A percentile compares a stretch with the other conserved stretches of the same genome.
phyloP scores from a whole-genome alignment of 2,888 invertebrate species.

The Epinotia nisella region DNA sequence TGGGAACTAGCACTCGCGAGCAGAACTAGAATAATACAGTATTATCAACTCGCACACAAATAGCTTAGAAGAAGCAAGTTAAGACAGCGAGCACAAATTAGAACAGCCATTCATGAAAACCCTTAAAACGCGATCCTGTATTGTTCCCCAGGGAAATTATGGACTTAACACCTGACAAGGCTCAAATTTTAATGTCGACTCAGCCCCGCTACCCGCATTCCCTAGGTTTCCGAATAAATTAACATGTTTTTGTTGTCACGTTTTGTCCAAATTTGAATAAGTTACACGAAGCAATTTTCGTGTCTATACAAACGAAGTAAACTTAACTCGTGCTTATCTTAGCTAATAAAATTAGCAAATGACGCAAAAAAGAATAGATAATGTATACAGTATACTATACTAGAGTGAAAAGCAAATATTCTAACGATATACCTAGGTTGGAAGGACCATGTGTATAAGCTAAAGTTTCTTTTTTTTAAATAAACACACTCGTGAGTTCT shows the following conservation, averaged over 20 bases:
- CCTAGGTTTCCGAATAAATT: conserved; percentile 75
- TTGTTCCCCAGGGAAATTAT: conserved; percentile 83
- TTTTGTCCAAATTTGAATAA: conserved; percentile 45
- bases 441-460: too few relatives aligned
- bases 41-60: background rate
- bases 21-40: background rate
- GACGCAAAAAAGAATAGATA: background rate
- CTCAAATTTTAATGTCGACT: conserved; percentile 81
- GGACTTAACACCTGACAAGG: conserved; percentile 84
- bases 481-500: too few relatives aligned
- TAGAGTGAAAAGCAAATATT: background rate
- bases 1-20: too few relatives aligned
- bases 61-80: conserved; percentile 49
- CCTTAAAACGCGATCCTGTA: conserved; percentile 80
- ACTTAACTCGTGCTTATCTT: background rate
- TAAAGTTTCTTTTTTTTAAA: too few relatives aligned
- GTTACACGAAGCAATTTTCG: conserved; percentile 1
- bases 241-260: conserved; percentile 68
- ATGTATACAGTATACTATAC: background rate
- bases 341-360: background rate
- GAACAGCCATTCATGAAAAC: conserved; percentile 76
- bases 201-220: conserved; percentile 54
- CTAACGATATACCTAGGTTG: background rate
- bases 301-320: conserved; percentile 7
- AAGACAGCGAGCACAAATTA: conserved; percentile 70